Evolutionary conservation across 2,888 invertebrate genomes (phyloP).

Genomic region (Gastracanthus pulcherrimus): DNA sequence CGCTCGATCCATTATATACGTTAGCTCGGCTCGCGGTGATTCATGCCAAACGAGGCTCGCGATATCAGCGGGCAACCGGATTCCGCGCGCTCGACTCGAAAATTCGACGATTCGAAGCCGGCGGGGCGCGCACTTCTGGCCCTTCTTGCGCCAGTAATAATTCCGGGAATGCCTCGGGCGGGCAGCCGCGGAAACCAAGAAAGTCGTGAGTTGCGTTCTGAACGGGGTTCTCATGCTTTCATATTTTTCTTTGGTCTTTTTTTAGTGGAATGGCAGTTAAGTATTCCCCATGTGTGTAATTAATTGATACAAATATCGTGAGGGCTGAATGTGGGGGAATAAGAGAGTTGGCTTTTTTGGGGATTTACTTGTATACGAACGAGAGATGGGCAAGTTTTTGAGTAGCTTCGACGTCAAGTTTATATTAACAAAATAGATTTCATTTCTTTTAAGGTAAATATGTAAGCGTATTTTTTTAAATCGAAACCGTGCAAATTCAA

Average conservation of each 20-base stretch:
- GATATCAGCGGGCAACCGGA: constrained; percentile 11
- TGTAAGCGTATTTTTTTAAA: no score
- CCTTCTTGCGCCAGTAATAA: constrained; percentile 21
- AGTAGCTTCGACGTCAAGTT: no score
- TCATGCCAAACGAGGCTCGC: constrained; percentile 31
- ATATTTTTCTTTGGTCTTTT: neutral
- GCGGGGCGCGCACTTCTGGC: neutral
- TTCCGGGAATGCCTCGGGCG: constrained; percentile 15
- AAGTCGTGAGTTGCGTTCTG: constrained; percentile 20
- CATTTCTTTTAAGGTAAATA: no score
- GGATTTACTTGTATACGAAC: no score
- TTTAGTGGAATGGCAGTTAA: no score
- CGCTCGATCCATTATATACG: neutral
- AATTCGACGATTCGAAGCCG: constrained; percentile 17
- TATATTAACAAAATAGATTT: no score
- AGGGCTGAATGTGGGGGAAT: no score
- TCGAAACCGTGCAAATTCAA: no score
- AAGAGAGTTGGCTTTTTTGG: no score
- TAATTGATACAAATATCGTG: no score
- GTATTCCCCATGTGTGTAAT: no score
- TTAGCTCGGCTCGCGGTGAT: constrained; percentile 3
- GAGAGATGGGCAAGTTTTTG: no score
- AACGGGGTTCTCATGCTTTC: neutral
- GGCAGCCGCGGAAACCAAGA: neutral
- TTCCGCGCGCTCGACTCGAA: constrained; percentile 22